Conservation (phyloP, 2,888 invertebrate genomes). For the Spilosoma lubricipeda region DNA sequence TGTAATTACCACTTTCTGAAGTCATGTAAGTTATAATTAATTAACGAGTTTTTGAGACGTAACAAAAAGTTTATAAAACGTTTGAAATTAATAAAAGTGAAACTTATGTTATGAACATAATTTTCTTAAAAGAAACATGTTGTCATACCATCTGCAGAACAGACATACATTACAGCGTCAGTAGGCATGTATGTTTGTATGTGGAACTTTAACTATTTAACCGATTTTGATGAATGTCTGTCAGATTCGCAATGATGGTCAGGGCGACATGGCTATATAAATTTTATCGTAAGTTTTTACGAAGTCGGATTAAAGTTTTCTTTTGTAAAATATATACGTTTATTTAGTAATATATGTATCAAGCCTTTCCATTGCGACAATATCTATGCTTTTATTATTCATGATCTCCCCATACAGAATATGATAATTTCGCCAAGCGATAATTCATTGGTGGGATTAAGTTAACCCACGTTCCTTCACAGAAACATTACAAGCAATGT, state of each 20-base stretch:
- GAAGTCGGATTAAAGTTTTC: too few relatives aligned
- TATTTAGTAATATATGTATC: too few relatives aligned
- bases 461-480: not conserved
- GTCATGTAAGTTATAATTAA: not conserved
- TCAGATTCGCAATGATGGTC: too few relatives aligned
- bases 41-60: not conserved
- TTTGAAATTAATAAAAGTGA: not conserved
- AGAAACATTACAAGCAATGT: not conserved
- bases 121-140: not conserved
- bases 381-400: not conserved
- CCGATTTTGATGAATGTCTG: too few relatives aligned
- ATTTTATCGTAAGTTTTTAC: too few relatives aligned
- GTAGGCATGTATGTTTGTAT: too few relatives aligned
- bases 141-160: not conserved
- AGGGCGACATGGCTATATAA: too few relatives aligned
- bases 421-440: not conserved
- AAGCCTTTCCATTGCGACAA: not conserved
- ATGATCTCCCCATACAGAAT: not conserved
- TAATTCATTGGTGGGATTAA: not conserved
- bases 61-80: not conserved
- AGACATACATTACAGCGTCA: too few relatives aligned
- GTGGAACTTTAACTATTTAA: too few relatives aligned
- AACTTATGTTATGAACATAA: not conserved
- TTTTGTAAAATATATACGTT: too few relatives aligned
- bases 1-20: slow-evolving; percentile 4